Conservation (phyloP, 2,113 vertebrate species). For the Callipepla californica region DNA sequence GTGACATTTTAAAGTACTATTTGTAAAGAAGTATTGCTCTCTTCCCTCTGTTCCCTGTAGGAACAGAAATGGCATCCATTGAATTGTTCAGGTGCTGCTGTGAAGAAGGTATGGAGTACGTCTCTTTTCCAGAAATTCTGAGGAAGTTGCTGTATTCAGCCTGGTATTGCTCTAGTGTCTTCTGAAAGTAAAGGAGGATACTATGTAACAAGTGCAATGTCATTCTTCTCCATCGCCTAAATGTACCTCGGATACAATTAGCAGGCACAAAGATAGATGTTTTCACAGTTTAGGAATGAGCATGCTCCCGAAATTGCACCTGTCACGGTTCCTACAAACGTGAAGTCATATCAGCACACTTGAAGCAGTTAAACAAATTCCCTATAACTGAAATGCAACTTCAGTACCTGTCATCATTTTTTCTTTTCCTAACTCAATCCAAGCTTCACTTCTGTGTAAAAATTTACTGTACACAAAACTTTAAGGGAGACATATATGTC, state of each 20-base stretch:
- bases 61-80: too few relatives aligned
- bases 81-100: too few relatives aligned
- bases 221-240: rapidly evolving
- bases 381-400: background rate
- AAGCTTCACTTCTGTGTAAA: background rate
- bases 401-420: background rate
- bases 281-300: background rate
- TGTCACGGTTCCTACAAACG: background rate
- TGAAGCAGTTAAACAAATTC: background rate
- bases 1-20: too few relatives aligned
- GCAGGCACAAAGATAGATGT: rapidly evolving
- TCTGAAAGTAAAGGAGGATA: background rate
- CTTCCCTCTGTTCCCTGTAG: too few relatives aligned
- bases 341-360: background rate
- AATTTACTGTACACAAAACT: background rate
- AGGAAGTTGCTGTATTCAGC: background rate
- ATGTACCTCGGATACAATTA: background rate
- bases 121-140: background rate
- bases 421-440: background rate
- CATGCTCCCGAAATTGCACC: background rate
- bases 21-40: too few relatives aligned
- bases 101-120: background rate
- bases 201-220: background rate
- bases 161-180: background rate
- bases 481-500: background rate